A percentile compares a stretch with the other conserved stretches of the same genome.
Evolutionary conservation across 1,140 invertebrate species (phyloP).

Genomic region (Eriosoma lanigerum): DNA sequence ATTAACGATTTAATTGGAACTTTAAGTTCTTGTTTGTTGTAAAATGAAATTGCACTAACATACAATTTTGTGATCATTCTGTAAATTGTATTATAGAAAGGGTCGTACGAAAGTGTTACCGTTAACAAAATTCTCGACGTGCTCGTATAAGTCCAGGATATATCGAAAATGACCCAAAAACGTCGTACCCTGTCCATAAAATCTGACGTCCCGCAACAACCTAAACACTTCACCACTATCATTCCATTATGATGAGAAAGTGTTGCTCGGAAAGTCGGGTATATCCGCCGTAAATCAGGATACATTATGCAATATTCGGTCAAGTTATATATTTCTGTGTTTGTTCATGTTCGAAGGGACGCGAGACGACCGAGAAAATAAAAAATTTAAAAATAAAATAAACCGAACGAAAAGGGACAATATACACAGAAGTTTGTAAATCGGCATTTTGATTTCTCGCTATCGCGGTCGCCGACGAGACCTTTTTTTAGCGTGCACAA

Average conservation of each 20-base stretch:
- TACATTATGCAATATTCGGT: constrained; percentile 26
- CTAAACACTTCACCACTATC: background rate
- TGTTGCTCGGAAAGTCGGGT: background rate
- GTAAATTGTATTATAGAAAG: no score
- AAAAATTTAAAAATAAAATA: constrained; percentile 6
- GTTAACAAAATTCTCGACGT: background rate
- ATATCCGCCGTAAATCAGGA: constrained; percentile 18
- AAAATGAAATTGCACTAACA: no score
- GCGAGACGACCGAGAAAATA: background rate
- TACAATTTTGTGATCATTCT: no score
- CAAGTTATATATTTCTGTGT: background rate
- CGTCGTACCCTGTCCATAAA: background rate
- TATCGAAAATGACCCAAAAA: background rate
- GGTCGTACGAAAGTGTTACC: background rate
- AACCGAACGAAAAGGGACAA: background rate
- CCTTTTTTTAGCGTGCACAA: background rate
- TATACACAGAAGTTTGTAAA: constrained; percentile 17
- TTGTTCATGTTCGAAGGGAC: background rate
- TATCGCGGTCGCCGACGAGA: background rate
- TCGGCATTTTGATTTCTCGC: constrained; percentile 27
- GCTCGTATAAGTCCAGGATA: background rate
- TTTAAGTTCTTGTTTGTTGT: no score
- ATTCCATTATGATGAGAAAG: background rate
- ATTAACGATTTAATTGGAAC: no score
- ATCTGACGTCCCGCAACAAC: no score